These are phyloP conservation scores for Callipepla squamata DNA, from an alignment of 2,113 vertebrate species.

Conservation along the genomic window DNA sequence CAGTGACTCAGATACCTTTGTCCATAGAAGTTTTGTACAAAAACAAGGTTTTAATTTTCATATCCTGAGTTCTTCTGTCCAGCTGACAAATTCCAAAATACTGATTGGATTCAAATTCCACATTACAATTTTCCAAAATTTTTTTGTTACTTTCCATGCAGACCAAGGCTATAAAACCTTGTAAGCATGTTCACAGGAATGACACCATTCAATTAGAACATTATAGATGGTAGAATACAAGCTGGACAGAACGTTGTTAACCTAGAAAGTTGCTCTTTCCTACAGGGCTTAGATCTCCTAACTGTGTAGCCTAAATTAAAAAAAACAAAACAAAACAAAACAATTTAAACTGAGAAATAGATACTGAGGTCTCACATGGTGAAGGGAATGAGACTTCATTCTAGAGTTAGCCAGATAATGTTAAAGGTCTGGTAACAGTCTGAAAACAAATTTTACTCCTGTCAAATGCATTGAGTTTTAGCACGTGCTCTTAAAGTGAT, in stretches of 20 bases:
- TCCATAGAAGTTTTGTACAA: neutral
- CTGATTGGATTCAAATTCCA: neutral
- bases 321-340: neutral
- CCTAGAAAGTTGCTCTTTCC: neutral
- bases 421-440: neutral
- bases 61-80: neutral
- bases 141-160: neutral
- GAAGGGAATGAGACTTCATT: neutral
- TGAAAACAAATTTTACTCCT: neutral
- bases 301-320: neutral
- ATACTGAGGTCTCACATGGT: neutral
- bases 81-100: neutral
- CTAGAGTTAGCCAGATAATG: neutral
- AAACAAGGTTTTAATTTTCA: neutral
- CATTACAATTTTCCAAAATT: neutral
- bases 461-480: neutral
- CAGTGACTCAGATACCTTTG: neutral
- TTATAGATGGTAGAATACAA: neutral
- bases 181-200: neutral
- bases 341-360: neutral
- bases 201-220: neutral
- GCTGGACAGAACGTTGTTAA: neutral
- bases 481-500: neutral
- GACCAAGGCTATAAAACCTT: neutral
- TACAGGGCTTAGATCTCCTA: neutral